Conservation (phyloP, 2,888 invertebrate species). For the Sphinx pinastri region DNA sequence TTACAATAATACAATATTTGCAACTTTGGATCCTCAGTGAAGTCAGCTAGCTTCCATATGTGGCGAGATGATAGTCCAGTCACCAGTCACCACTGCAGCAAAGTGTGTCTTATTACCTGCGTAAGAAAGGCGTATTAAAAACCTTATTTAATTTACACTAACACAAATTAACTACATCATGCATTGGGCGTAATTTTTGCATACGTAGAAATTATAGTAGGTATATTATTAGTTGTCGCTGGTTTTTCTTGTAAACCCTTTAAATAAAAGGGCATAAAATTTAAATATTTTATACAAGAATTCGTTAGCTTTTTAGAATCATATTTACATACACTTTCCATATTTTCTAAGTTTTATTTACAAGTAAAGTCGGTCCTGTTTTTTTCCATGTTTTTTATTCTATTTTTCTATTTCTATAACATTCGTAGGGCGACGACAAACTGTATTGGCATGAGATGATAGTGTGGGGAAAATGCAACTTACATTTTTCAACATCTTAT, state of each 20-base stretch:
- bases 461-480: constrained; percentile 14
- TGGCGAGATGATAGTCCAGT: not conserved
- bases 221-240: too few relatives aligned
- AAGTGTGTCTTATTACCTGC: not conserved
- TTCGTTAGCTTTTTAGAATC: not conserved
- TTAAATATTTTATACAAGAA: not conserved
- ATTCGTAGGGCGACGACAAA: constrained; percentile 4
- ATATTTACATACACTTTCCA: not conserved
- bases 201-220: too few relatives aligned
- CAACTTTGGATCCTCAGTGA: not conserved
- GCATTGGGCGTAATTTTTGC: not conserved
- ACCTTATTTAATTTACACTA: not conserved
- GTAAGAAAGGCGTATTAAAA: constrained; percentile 4
- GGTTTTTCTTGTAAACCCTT: too few relatives aligned
- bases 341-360: not conserved
- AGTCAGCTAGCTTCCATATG: not conserved
- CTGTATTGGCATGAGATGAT: constrained; percentile 26
- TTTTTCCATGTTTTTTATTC: not conserved
- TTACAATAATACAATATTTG: too few relatives aligned
- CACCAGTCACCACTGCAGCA: not conserved
- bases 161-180: constrained; percentile 1
- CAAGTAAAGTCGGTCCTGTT: not conserved
- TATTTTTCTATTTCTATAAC: not conserved
- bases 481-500: constrained; percentile 15
- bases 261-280: not conserved